phyloP scores from a whole-genome alignment of 2,797 vertebrate genomes.

The Corythornis leucogaster region DNA sequence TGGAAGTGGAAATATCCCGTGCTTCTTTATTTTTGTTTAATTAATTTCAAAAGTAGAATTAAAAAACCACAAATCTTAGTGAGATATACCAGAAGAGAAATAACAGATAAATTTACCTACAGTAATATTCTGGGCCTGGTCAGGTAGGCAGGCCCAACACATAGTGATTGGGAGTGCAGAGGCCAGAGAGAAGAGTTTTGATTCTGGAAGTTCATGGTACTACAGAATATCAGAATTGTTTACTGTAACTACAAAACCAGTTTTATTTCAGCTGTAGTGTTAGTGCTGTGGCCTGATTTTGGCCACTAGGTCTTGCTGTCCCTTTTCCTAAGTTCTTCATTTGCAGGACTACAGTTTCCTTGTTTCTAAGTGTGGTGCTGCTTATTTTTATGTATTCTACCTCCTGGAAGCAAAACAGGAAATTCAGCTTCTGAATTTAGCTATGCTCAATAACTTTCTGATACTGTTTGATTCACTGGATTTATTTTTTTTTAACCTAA shows the following conservation, averaged over 20 bases:
- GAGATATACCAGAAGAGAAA: not conserved
- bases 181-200: not conserved
- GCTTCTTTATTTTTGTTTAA: not conserved
- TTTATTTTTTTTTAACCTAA: not conserved
- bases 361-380: not conserved
- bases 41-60: not conserved
- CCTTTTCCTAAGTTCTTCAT: not conserved
- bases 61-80: not conserved
- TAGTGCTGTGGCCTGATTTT: not conserved
- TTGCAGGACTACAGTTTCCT: not conserved
- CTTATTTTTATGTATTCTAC: not conserved
- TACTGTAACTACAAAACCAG: not conserved
- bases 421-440: not conserved
- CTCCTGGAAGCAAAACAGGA: not conserved
- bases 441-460: not conserved
- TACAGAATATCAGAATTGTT: not conserved
- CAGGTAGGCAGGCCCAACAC: not conserved
- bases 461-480: not conserved
- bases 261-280: not conserved
- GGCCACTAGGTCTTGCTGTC: not conserved
- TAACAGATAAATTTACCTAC: not conserved
- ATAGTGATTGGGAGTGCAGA: not conserved
- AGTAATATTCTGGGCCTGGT: not conserved
- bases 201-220: not conserved
- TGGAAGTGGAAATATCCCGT: not conserved